These are phyloP conservation scores for Mystacornis crossleyi DNA, from an alignment of 2,113 vertebrate genomes.

Conservation along the genomic window DNA sequence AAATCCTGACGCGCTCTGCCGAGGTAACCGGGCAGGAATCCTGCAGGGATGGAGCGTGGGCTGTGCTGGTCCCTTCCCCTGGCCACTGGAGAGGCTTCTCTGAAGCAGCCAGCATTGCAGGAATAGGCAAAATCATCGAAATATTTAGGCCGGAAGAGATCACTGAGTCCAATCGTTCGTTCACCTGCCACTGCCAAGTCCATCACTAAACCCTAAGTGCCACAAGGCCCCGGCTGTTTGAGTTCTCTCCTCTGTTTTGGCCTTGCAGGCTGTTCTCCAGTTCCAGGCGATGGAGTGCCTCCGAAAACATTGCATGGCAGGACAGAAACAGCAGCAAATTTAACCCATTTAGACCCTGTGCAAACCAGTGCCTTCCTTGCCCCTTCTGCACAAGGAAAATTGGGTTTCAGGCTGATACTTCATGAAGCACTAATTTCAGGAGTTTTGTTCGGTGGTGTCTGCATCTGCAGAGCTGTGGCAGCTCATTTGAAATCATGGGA, in stretches of 20 bases:
- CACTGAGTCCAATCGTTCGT: neutral
- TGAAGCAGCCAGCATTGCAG: neutral
- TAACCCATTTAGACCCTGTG: fast-evolving
- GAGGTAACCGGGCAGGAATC: slow-evolving; percentile 66
- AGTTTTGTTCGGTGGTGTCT: neutral
- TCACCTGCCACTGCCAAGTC: neutral
- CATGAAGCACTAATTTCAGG: neutral
- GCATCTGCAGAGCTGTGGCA: neutral
- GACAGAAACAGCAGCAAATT: neutral
- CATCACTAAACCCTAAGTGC: too few relatives aligned
- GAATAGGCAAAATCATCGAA: neutral
- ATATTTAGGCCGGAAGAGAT: neutral
- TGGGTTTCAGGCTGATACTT: neutral
- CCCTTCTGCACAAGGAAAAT: neutral
- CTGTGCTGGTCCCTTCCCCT: neutral
- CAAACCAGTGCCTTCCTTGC: neutral
- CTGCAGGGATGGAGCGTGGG: neutral
- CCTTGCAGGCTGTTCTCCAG: neutral
- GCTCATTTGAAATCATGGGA: neutral
- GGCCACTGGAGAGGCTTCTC: neutral
- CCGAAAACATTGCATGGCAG: neutral
- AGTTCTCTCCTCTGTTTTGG: neutral
- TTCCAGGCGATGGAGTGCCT: neutral
- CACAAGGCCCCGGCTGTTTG: neutral
- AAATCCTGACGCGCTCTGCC: slow-evolving; percentile 69